Base-by-base conservation (phyloP, 1,140 invertebrate species). In the Bombus polaris region DNA sequence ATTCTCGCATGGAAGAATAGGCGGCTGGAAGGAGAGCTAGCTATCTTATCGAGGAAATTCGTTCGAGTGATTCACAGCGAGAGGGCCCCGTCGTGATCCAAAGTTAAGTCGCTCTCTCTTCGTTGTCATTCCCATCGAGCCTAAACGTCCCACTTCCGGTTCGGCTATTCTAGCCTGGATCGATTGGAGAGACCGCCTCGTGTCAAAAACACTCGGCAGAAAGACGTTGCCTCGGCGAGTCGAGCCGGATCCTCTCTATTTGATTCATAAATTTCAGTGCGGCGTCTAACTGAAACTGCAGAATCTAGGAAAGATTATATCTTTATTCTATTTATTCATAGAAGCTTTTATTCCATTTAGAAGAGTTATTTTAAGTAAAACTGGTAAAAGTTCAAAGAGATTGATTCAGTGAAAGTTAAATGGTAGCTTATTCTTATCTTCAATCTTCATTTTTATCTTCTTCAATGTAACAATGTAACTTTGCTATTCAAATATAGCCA, bases 81-180 rank as follows among this genome's bases (percentile, higher is more conserved):
- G 73, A 47, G 22, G 53, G 71, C 22, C 2, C n/a, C 47, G 39
- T 15, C 62, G 72, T 47, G 68, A 88, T 79, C 65, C 28, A 65
- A 66, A 81, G 78, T 88, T 86, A 83, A 89, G 65, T 86, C 57
- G 32, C 37, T 77, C n/a, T 66, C 62, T 42, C 42, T 59, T 59
- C 72, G 74, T 82, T 89, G 80, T 89, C 84, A 75, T 89, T 82
- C 28, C 75, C 75, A 68, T 78, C 75, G 62, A 81, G 75, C 70
- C 88, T 89, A 89, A 89, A 87, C 74, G 85, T 74, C 62, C 88
- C 83, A 89, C 85, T 89, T 89, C 85, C 88, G 88, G 68, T 89
- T 89, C 81, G 88, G 62, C 85, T 89, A 74, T 89, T 84, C 53
- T 70, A 79, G 72, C 75, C 42, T 66, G 70, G 73, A 89, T 89